These are phyloP conservation scores for Aotus griseimembra DNA, from an alignment of 2,797 vertebrate genomes.

Conservation along the genomic window DNA sequence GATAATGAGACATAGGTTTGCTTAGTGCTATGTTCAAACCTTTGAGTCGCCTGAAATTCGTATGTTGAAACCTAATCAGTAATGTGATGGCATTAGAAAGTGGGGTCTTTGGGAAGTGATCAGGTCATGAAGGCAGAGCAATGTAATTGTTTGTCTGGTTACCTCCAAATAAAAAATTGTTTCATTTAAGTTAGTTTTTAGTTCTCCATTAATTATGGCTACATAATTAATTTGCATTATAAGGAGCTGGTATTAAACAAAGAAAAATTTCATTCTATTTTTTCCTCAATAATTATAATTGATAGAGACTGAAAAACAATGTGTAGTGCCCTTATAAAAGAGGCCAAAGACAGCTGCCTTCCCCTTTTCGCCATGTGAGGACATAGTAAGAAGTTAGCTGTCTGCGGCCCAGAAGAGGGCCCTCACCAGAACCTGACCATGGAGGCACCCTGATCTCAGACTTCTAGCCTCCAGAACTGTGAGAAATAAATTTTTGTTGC, in stretches of 20 bases:
- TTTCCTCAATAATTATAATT: background rate
- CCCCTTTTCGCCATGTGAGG: background rate
- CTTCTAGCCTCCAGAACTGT: background rate
- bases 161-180: slow-evolving; percentile 10
- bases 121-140: background rate
- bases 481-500: background rate
- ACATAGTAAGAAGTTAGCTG: background rate
- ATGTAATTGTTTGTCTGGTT: background rate
- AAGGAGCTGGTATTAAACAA: background rate
- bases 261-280: background rate
- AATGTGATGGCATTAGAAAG: background rate
- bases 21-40: background rate
- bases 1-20: background rate
- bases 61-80: background rate
- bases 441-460: background rate
- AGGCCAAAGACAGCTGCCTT: background rate
- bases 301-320: background rate
- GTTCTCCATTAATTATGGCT: background rate
- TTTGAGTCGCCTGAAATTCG: background rate
- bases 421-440: background rate
- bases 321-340: background rate
- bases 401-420: background rate
- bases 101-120: background rate
- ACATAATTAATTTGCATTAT: background rate
- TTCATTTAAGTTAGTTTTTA: slow-evolving; percentile 13